Evolutionary conservation across 53 echinoderm and acorn worm genomes (phyloP).

Genomic region (Temnopleurus reevesii): DNA sequence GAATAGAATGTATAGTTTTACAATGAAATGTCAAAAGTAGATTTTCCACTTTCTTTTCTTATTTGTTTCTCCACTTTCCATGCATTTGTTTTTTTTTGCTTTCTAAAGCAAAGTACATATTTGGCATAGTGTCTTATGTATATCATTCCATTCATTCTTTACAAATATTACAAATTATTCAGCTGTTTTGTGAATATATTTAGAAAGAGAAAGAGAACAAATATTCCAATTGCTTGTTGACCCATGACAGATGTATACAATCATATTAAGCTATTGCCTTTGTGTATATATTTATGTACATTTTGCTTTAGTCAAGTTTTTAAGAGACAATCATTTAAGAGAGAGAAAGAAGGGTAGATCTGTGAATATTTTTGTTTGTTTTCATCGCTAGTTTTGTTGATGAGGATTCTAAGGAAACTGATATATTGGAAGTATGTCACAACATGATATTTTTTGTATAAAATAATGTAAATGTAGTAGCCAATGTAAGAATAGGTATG

Average conservation of each 20-base stretch:
- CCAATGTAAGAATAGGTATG: neutral
- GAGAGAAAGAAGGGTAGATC: neutral
- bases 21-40: neutral
- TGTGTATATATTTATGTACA: slow-evolving; percentile 61
- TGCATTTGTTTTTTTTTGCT: neutral
- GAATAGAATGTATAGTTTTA: neutral
- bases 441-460: slow-evolving; percentile 43
- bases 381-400: neutral
- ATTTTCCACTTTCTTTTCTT: neutral
- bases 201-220: slow-evolving; percentile 1
- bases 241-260: slow-evolving; percentile 47
- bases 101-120: neutral
- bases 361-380: slow-evolving; percentile 7
- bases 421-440: slow-evolving; percentile 14
- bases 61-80: neutral
- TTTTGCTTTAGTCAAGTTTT: slow-evolving; percentile 50
- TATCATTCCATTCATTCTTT: slow-evolving; percentile 6
- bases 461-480: slow-evolving; percentile 32
- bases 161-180: neutral
- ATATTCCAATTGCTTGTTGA: neutral
- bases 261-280: slow-evolving; percentile 44
- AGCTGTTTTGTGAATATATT: neutral
- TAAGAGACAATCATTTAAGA: slow-evolving; percentile 47
- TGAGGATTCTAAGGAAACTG: neutral
- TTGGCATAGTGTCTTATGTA: neutral